Base-by-base conservation (phyloP, 2,888 invertebrate genomes). In the Phengaris alcon region DNA sequence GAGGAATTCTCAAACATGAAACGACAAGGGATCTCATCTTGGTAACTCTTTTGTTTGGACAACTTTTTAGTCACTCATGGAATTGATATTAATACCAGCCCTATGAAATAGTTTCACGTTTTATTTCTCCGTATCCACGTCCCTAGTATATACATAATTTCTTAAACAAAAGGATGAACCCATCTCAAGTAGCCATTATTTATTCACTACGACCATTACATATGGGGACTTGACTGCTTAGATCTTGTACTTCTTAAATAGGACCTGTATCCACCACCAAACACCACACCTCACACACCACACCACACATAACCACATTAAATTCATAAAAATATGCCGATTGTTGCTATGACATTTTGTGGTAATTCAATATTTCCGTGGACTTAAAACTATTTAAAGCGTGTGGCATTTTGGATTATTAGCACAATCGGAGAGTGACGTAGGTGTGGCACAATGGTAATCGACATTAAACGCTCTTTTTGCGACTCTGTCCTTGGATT, bases 381-480 rank as follows among this genome's bases (percentile, higher is more conserved):
- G 64, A 3, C 9, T 54, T 35, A 74, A 74, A 68, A 52, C 68
- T 35, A 52, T 68, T 48, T 48, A 69, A 48, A 69, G 6, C 46
- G 44, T 68, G 74, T 68, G 74, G 80, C 81, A 84, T 85, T 84
- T 84, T 80, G 76, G 76, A 77, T 80, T 77, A 82, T 83, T 83
- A 80, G 35, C 54, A 81, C 83, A 82, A 87, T 86, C 86, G 85
- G 83, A 90, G 91, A 91, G 84, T 91, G 92, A 92, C 90, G 83
- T 82, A 83, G 82, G 81, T 88, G 84, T 87, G 83, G 88, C 85
- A 91, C 89, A 91, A 91, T 89, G 79, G 79, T 87, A 90, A 90
- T 90, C 87, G 84, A 84, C 87, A 86, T 88, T 88, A 88, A 90
- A 91, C 91, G 91, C 84, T 88, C 91, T 90, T 92, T 92, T 91